Conservation (phyloP, 2,888 invertebrate species). For the Lepidocyrtinus sp. region DNA sequence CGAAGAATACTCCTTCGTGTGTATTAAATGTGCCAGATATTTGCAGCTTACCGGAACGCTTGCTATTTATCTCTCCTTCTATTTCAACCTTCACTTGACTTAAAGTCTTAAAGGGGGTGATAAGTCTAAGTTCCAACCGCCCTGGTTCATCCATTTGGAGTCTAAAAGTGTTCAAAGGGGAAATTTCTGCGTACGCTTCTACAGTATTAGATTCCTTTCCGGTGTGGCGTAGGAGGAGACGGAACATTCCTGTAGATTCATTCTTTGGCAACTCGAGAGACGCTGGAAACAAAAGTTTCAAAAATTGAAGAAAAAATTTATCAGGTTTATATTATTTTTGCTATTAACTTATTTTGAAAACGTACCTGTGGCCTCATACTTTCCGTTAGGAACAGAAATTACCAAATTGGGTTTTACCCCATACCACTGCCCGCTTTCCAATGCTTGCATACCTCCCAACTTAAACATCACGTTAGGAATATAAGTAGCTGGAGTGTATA, state of each 20-base stretch:
- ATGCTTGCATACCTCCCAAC: conserved; percentile 52
- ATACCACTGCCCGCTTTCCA: conserved; percentile 51
- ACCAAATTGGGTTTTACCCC: conserved; percentile 61
- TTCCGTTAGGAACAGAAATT: conserved; percentile 64
- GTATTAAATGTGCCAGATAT: conserved; percentile 66
- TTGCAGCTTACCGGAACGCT: conserved; percentile 36
- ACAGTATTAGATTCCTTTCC: conserved; percentile 27
- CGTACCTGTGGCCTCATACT: conserved; percentile 62
- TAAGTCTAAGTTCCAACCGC: conserved; percentile 2
- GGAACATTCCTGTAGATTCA: conserved; percentile 51
- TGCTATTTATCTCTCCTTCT: conserved; percentile 46
- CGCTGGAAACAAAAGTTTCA: conserved; percentile 35
- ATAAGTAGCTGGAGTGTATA: conserved; percentile 63
- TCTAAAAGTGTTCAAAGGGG: conserved; percentile 57
- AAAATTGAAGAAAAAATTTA: conserved; percentile 31
- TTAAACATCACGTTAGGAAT: conserved; percentile 66
- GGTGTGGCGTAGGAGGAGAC: conserved; percentile 25
- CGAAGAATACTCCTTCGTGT: conserved; percentile 66
- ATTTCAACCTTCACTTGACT: conserved; percentile 5
- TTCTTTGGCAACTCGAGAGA: conserved; percentile 50
- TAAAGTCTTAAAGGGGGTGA: conserved; percentile 34
- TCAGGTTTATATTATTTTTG: too few species aligned
- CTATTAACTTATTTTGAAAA: too few species aligned
- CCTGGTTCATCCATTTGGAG: conserved; percentile 57
- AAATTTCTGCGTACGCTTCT: conserved; percentile 52